Evolutionary conservation across 2,797 vertebrate genomes (phyloP).

Genomic region (Danio aesculapii): DNA sequence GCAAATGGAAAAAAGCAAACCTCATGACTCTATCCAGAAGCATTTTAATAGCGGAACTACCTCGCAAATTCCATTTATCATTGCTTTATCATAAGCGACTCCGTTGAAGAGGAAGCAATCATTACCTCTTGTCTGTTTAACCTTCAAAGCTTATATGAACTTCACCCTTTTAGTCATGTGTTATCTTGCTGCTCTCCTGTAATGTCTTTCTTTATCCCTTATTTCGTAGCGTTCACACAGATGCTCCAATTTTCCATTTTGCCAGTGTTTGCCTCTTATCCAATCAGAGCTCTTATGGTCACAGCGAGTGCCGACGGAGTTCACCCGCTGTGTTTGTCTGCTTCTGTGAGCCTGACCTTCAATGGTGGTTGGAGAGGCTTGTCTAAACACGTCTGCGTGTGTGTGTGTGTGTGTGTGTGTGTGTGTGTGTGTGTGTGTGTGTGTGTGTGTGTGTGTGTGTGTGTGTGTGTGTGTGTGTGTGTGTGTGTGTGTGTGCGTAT

Average conservation of each 20-base stretch:
- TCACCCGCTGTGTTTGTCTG: conserved; percentile 29
- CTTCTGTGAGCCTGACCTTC: conserved; percentile 32
- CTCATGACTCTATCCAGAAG: too few species aligned
- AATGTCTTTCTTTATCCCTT: conserved; percentile 3
- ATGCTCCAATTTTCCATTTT: conserved; percentile 10
- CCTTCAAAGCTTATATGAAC: conserved; percentile 8
- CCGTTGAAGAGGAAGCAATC: conserved; percentile 9
- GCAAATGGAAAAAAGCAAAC: too few species aligned
- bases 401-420: conserved; percentile 17
- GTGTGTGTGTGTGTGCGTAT: neutral
- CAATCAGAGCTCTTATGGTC: conserved; percentile 35
- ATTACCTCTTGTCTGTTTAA: neutral
- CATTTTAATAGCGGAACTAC: too few species aligned
- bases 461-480: neutral
- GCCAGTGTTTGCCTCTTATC: conserved; percentile 32
- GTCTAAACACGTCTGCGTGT: conserved; percentile 27
- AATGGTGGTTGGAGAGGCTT: conserved; percentile 21
- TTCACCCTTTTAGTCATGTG: conserved; percentile 2
- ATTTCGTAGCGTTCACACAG: neutral
- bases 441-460: neutral
- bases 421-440: neutral
- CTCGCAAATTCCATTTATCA: too few species aligned
- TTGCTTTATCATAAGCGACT: conserved; percentile 17
- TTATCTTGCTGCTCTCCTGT: conserved; percentile 7
- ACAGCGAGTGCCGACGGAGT: neutral